phyloP scores from a whole-genome alignment of 2,888 invertebrate species.

The Himalopsyche kuldschensis region DNA sequence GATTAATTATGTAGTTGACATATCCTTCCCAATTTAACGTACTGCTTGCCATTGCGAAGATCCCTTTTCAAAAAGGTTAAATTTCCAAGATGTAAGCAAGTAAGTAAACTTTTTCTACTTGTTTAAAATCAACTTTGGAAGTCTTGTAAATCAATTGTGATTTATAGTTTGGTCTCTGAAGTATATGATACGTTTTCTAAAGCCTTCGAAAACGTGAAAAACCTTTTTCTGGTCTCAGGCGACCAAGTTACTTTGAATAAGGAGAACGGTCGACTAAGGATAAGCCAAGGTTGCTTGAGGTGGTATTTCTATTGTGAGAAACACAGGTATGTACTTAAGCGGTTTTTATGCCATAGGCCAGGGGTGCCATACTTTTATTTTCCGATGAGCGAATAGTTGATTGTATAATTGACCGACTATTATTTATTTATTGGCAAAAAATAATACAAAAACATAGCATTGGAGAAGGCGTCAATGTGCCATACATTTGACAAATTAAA shows the following conservation, averaged over 20 bases:
- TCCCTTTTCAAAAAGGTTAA: not conserved
- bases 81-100: not conserved
- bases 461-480: too few species aligned
- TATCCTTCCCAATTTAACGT: too few species aligned
- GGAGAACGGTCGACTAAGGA: not conserved
- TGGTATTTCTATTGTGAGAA: not conserved
- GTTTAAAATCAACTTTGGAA: not conserved
- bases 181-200: not conserved
- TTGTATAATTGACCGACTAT: too few species aligned
- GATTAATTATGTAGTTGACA: too few species aligned
- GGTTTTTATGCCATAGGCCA: not conserved
- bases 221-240: not conserved
- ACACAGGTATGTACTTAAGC: not conserved
- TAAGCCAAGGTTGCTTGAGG: not conserved
- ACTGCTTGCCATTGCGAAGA: not conserved
- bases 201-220: not conserved
- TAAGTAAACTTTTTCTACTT: not conserved
- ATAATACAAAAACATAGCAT: too few species aligned
- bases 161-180: not conserved
- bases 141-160: not conserved
- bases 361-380: too few species aligned
- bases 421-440: too few species aligned
- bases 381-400: too few species aligned
- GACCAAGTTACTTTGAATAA: not conserved
- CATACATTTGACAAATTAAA: too few species aligned